Base-by-base conservation (phyloP, 2,113 vertebrate genomes). In the Paraplagusia blochii region DNA sequence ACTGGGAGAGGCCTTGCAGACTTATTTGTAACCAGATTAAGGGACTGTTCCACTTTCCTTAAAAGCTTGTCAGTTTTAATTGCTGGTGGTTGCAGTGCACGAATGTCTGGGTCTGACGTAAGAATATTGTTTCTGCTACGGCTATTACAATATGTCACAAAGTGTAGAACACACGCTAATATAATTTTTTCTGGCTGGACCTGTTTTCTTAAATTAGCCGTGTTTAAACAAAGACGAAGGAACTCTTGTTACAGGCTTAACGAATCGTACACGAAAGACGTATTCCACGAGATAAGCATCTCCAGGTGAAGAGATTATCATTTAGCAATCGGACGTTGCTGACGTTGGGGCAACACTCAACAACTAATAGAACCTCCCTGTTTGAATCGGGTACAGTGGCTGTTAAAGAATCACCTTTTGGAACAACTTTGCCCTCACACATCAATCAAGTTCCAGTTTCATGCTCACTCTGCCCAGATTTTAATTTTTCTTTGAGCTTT, bases 371-470 rank as follows among this genome's bases (percentile, higher is more conserved):
- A 89, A 82, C 62, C 51, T 69, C 43, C 58, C 22, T 29, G 51
- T 72, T 77, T 74, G 65, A 83, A 79, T 72, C 79, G 65, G 72
- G 85, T 79, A 77, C 84, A 54, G 7, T 36, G 34, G 44, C 56
- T 69, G 76, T 88, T 87, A 87, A 89, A 84, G 65, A 89, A 86
- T 89, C 88, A 91, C 87, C 87, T 82, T 83, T 81, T 88, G 82
- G 83, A 85, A 67, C 50, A 29, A 49, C 47, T 65, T 58, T 34
- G 54, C 49, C 56, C 62, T 61, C 73, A 53, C 39, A 45, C 76
- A 85, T 87, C 77, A 88, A 84, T 86, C 79, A 85, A 83, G 78
- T 71, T 75, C 62, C 69, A 76, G 69, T 83, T 81, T 77, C 82
- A 67, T 49, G 49, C 48, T 71, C 46, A 9, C 56, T 46, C 65